Conservation (phyloP, 2,888 invertebrate genomes). For the Pristionchus japonicus region DNA sequence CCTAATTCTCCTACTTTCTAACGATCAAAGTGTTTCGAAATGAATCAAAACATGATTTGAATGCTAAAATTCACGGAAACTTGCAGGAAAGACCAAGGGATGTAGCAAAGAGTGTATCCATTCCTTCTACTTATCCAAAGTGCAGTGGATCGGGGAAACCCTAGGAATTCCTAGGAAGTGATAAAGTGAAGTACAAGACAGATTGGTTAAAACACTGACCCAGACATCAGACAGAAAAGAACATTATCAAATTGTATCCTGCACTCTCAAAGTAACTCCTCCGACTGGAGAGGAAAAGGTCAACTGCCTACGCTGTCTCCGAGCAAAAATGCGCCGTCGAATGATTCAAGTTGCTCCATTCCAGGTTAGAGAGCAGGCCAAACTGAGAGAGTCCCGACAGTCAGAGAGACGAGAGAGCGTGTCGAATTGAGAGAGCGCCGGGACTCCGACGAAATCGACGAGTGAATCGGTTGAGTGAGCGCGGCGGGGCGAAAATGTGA, state of each 20-base stretch:
- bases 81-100: too few relatives aligned
- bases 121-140: neutral
- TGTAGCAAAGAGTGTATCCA: too few relatives aligned
- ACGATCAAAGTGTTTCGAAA: neutral
- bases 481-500: slow-evolving; percentile 45
- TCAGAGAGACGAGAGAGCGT: neutral
- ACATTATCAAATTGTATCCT: neutral
- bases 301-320: neutral
- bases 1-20: too few relatives aligned
- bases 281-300: too few relatives aligned
- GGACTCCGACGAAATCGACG: slow-evolving; percentile 31
- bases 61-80: neutral
- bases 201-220: too few relatives aligned
- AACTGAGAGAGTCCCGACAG: neutral
- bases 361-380: neutral
- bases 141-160: neutral
- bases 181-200: too few relatives aligned
- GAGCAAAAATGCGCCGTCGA: neutral
- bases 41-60: neutral
- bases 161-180: neutral
- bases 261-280: neutral
- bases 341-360: neutral
- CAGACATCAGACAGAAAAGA: too few relatives aligned
- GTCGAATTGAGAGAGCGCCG: neutral
- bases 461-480: slow-evolving; percentile 43